Evolutionary conservation across 2,888 invertebrate species (phyloP).

Genomic region (Nephrotoma appendiculata): DNA sequence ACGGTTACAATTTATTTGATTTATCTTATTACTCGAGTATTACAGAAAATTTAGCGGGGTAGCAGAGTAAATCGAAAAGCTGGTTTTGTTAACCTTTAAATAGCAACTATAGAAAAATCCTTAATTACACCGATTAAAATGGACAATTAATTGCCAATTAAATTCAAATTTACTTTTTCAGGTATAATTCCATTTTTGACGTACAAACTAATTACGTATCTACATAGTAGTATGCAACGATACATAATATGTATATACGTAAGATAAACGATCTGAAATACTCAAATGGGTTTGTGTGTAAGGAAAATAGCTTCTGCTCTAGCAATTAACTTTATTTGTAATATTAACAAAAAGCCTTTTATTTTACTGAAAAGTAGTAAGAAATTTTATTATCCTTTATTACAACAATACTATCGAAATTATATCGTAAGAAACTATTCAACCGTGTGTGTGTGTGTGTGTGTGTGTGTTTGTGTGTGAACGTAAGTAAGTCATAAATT

Average conservation of each 20-base stretch:
- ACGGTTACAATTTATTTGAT: too few relatives aligned
- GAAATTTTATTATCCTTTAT: not conserved
- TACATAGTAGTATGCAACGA: not conserved
- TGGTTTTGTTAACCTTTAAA: too few relatives aligned
- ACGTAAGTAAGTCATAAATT: not conserved
- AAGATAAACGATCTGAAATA: not conserved
- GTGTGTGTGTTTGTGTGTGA: not conserved
- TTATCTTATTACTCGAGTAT: too few relatives aligned
- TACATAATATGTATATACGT: not conserved
- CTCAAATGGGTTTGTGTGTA: not conserved
- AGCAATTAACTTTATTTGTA: not conserved
- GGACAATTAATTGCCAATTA: not conserved
- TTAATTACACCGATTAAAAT: not conserved
- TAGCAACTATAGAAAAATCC: not conserved
- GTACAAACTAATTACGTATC: not conserved
- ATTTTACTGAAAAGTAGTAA: not conserved
- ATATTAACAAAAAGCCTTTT: not conserved
- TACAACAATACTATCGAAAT: not conserved
- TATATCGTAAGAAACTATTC: not conserved
- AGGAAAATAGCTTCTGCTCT: not conserved
- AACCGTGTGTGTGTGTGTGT: not conserved
- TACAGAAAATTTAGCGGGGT: too few relatives aligned
- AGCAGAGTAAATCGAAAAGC: too few relatives aligned
- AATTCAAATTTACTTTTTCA: not conserved
- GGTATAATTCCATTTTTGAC: not conserved